These are phyloP conservation scores for Drosophila mojavensis DNA, from an alignment of 1,140 invertebrate genomes.

Conservation along the genomic window DNA sequence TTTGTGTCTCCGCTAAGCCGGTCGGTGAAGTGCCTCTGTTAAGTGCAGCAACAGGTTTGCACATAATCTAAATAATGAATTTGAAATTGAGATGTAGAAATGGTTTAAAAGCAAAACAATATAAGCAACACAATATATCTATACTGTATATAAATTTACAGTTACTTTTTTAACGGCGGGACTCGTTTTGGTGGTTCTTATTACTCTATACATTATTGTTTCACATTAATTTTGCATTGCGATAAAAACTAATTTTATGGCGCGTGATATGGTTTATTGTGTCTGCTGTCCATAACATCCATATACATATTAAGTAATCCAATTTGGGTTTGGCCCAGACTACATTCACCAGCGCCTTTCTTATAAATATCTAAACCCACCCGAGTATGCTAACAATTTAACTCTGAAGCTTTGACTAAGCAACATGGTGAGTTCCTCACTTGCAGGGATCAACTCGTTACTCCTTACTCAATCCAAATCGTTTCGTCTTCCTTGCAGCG, in stretches of 20 bases:
- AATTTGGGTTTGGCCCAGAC: neutral
- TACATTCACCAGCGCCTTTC: constrained; percentile 1
- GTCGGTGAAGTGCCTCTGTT: constrained; percentile 32
- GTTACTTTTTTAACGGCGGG: constrained; percentile 25
- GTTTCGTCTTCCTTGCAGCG: constrained; percentile 23
- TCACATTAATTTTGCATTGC: constrained; percentile 33
- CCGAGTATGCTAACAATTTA: constrained; percentile 42
- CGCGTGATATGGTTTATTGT: neutral
- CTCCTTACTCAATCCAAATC: neutral
- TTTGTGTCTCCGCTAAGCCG: constrained; percentile 48
- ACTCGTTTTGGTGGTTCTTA: constrained; percentile 48
- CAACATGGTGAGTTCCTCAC: constrained; percentile 60
- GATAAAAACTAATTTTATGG: constrained; percentile 8
- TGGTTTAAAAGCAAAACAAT: constrained; percentile 47
- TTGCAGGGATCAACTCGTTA: neutral
- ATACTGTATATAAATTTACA: constrained; percentile 21
- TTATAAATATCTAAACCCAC: constrained; percentile 61
- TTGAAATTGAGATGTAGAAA: constrained; percentile 1
- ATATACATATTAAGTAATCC: constrained; percentile 10
- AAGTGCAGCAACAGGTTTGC: constrained; percentile 29
- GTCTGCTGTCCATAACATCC: neutral
- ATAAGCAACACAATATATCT: neutral
- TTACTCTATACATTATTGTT: constrained; percentile 22
- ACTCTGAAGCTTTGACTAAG: constrained; percentile 43
- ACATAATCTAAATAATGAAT: constrained; percentile 14